Conservation (phyloP, 2,113 vertebrate species). For the Pachyramphus minor region DNA sequence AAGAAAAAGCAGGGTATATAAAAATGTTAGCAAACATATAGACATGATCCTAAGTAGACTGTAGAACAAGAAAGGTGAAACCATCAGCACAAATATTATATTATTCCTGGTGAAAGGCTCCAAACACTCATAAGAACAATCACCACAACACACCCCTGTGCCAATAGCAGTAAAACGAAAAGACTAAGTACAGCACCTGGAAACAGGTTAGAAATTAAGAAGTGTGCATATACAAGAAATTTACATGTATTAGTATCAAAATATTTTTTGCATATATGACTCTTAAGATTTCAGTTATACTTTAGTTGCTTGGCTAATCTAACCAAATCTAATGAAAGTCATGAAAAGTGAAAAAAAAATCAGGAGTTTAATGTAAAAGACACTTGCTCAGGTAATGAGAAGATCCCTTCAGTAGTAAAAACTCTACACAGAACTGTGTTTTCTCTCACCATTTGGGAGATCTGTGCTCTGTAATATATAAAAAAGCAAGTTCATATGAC, state of each 20-base stretch:
- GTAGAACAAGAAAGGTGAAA: background rate
- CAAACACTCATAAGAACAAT: background rate
- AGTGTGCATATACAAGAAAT: background rate
- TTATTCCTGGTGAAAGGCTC: background rate
- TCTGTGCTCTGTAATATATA: background rate
- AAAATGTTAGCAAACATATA: background rate
- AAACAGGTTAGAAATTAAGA: background rate
- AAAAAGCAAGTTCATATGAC: background rate
- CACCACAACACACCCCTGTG: background rate
- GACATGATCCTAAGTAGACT: background rate
- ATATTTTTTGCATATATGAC: background rate
- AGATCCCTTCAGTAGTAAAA: background rate
- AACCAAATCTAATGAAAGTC: background rate
- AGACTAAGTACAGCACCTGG: background rate
- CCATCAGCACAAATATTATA: background rate
- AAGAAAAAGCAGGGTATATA: background rate
- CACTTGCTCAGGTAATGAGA: background rate
- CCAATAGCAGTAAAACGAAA: background rate
- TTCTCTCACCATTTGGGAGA: background rate
- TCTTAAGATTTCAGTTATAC: background rate
- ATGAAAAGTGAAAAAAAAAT: background rate
- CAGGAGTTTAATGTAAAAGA: background rate
- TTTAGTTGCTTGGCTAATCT: background rate
- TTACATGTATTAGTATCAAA: background rate
- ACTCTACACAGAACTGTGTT: background rate